Conservation (phyloP, 2,797 vertebrate species). For the Micrastur ruficollis region DNA sequence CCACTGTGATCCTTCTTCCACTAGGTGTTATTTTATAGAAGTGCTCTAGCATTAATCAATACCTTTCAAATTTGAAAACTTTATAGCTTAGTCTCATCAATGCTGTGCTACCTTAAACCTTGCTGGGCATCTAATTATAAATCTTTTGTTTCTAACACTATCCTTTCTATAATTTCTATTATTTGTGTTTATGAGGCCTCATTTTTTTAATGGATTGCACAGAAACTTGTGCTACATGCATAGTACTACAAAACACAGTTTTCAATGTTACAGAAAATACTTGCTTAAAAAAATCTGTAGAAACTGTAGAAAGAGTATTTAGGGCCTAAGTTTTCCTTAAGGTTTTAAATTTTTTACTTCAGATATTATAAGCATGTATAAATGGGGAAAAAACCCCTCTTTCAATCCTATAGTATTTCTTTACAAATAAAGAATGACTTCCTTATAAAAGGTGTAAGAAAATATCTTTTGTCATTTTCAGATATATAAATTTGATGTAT, state of each 20-base stretch:
- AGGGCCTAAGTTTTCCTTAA: not conserved
- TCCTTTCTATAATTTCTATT: not conserved
- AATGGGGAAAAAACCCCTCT: not conserved
- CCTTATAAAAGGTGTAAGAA: not conserved
- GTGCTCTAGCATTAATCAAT: not conserved
- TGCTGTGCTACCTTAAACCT: not conserved
- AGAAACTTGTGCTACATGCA: not conserved
- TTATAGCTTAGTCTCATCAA: not conserved
- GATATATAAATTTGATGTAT: not conserved
- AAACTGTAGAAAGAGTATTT: not conserved
- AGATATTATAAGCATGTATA: not conserved
- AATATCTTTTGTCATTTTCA: not conserved
- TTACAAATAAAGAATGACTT: not conserved
- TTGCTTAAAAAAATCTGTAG: not conserved
- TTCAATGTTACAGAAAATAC: not conserved
- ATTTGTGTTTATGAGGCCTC: not conserved
- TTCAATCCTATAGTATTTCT: not conserved
- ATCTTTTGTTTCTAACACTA: not conserved
- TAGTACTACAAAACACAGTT: not conserved
- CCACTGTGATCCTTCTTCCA: not conserved
- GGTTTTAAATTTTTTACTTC: not conserved
- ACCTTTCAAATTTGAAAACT: not conserved
- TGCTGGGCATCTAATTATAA: not conserved
- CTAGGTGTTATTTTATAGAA: not conserved
- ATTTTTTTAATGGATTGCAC: not conserved